phyloP scores from a whole-genome alignment of 2,888 invertebrate species.

The Drosophila macrospina region DNA sequence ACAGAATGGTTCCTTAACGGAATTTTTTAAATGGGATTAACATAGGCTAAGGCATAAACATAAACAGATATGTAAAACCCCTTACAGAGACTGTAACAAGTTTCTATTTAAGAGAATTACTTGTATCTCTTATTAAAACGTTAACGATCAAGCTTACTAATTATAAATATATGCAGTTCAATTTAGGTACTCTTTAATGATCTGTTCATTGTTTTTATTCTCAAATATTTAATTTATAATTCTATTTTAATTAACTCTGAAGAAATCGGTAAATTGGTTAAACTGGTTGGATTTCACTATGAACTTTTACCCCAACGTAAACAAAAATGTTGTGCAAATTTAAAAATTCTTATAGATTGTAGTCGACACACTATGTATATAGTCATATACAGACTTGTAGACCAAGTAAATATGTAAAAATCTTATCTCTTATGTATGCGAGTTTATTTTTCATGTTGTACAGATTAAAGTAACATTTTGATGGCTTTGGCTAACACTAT shows the following conservation, averaged over 20 bases:
- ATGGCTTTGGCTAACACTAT: constrained; percentile 8
- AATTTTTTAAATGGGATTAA: constrained; percentile 19
- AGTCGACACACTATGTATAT: not conserved
- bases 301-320: constrained; percentile 8
- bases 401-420: constrained; percentile 17
- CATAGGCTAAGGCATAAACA: constrained; percentile 4
- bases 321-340: constrained; percentile 27
- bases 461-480: constrained; percentile 36
- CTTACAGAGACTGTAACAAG: constrained; percentile 5
- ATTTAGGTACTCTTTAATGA: too few species aligned
- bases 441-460: constrained; percentile 17
- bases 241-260: not conserved
- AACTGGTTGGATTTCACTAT: not conserved
- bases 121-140: too few species aligned
- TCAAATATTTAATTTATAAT: not conserved
- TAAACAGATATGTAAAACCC: not conserved
- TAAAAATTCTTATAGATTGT: constrained; percentile 14
- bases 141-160: too few species aligned
- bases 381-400: constrained; percentile 2
- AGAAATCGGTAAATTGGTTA: not conserved
- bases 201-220: too few species aligned
- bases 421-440: constrained; percentile 32
- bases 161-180: too few species aligned
- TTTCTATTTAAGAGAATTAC: not conserved
- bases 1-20: constrained; percentile 17